These are phyloP conservation scores for Notechis scutatus DNA, from an alignment of 2,113 vertebrate species.

Conservation along the genomic window DNA sequence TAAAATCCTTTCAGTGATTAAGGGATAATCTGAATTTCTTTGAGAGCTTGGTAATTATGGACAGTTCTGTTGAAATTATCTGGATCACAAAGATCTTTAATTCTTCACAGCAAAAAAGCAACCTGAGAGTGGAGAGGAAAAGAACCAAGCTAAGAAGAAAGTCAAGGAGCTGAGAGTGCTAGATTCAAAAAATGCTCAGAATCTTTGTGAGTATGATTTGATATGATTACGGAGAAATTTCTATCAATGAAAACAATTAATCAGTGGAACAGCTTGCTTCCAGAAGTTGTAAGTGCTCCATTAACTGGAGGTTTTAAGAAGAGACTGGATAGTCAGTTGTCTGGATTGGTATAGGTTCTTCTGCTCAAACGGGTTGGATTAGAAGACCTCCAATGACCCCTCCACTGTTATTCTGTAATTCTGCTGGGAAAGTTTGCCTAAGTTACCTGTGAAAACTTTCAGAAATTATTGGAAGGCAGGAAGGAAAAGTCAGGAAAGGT, in stretches of 20 bases:
- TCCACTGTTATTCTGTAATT: background rate
- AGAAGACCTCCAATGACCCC: background rate
- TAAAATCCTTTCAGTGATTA: background rate
- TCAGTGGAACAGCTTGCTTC: background rate
- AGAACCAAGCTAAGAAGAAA: constrained; percentile 81
- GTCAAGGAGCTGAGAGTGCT: constrained; percentile 83
- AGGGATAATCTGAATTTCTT: background rate
- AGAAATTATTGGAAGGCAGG: background rate
- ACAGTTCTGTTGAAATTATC: background rate
- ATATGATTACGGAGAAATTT: background rate
- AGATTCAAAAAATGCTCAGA: constrained; percentile 78
- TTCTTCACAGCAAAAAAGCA: constrained; percentile 77
- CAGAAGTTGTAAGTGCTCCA: background rate
- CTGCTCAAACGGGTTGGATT: background rate
- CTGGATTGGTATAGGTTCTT: background rate
- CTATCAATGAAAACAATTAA: background rate
- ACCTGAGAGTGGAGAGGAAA: constrained; percentile 75
- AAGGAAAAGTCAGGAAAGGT: background rate
- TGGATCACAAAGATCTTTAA: background rate
- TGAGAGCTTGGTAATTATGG: background rate
- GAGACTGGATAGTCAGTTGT: background rate
- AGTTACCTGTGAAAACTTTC: background rate
- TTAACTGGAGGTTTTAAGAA: background rate
- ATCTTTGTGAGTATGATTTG: constrained; percentile 77
- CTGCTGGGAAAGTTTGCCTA: background rate